Evolutionary conservation across 2,113 vertebrate genomes (phyloP).

Genomic region (Phodopus roborovskii): DNA sequence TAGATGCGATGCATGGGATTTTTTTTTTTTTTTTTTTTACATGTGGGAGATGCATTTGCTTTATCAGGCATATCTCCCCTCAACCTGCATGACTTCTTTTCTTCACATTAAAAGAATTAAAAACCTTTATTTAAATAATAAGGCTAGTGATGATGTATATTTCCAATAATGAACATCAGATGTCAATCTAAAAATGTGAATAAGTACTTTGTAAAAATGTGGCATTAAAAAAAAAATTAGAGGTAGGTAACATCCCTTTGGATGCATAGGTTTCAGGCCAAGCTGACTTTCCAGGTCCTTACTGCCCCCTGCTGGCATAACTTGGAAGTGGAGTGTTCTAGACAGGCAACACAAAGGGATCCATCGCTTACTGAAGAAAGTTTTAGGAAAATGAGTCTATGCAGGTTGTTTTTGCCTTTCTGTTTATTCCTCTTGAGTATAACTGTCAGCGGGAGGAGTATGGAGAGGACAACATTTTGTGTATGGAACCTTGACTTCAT

Average conservation of each 20-base stretch:
- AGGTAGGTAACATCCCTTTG: neutral
- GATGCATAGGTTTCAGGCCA: neutral
- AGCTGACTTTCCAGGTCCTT: neutral
- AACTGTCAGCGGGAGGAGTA: neutral
- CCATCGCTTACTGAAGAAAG: neutral
- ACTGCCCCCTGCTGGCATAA: neutral
- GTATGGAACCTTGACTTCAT: neutral
- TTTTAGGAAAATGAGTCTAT: neutral
- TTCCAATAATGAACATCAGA: constrained; percentile 42
- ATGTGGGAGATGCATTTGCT: neutral
- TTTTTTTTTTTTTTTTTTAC: neutral
- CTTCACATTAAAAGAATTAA: neutral
- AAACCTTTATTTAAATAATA: constrained; percentile 26
- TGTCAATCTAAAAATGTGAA: constrained; percentile 49
- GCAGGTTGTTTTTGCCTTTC: neutral
- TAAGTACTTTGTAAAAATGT: constrained; percentile 16
- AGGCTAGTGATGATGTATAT: neutral
- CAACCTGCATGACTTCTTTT: neutral
- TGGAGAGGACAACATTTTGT: neutral
- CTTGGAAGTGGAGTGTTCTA: neutral
- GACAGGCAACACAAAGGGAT: neutral
- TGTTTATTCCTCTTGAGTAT: neutral
- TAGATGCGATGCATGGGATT: neutral
- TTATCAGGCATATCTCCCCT: neutral
- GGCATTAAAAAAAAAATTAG: neutral